These are phyloP conservation scores for Melanostigma gelatinosum DNA, from an alignment of 2,113 vertebrate genomes.

Conservation along the genomic window DNA sequence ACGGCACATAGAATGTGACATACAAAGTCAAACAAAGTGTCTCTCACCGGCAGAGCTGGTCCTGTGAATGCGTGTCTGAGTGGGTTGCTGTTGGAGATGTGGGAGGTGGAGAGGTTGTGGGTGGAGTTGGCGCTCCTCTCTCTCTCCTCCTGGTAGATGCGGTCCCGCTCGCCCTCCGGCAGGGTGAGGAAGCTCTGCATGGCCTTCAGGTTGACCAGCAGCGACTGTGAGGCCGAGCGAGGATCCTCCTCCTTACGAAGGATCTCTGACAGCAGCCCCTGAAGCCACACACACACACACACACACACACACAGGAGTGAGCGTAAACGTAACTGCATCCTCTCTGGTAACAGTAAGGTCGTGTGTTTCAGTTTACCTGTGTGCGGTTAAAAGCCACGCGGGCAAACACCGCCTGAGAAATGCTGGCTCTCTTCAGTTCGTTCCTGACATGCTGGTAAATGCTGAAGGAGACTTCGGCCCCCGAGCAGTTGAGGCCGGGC, in stretches of 20 bases:
- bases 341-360: background rate
- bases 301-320: background rate
- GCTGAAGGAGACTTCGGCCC: slow-evolving; percentile 92
- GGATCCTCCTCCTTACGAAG: slow-evolving; percentile 97
- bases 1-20: too few species aligned
- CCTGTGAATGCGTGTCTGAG: slow-evolving; percentile 75
- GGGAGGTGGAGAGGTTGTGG: slow-evolving; percentile 86
- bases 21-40: too few species aligned
- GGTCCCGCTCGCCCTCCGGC: slow-evolving; percentile 93
- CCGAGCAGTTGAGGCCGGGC: slow-evolving; percentile 75
- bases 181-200: slow-evolving; percentile 99
- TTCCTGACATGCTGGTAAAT: slow-evolving; percentile 98
- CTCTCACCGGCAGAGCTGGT: too few species aligned
- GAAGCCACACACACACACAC: slow-evolving; percentile 30
- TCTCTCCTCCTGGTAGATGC: slow-evolving; percentile 96
- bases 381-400: slow-evolving; percentile 98
- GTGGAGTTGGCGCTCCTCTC: slow-evolving; percentile 90
- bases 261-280: slow-evolving; percentile 98
- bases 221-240: slow-evolving; percentile 95
- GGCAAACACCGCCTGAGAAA: slow-evolving; percentile 97
- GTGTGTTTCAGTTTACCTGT: slow-evolving; percentile 84
- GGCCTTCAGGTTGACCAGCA: slow-evolving; percentile 97
- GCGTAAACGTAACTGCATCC: background rate
- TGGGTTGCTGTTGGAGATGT: slow-evolving; percentile 84
- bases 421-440: slow-evolving; percentile 96